These are phyloP conservation scores for Taphrorychus bicolor DNA, from an alignment of 2,888 invertebrate genomes.

Conservation along the genomic window DNA sequence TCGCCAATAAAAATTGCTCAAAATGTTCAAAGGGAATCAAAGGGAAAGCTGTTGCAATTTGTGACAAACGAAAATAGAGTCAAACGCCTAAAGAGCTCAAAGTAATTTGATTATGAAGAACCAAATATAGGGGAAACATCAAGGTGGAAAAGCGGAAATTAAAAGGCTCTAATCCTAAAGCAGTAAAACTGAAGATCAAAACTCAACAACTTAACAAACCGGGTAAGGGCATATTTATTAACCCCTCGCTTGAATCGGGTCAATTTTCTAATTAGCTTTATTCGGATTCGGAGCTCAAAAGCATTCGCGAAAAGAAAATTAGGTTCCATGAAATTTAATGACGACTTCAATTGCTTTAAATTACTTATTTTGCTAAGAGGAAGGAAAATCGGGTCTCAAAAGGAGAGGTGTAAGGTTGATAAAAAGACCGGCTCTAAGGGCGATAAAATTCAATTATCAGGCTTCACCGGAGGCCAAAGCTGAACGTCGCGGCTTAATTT, in stretches of 20 bases:
- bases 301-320: constrained; percentile 6
- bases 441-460: background rate
- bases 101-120: too few relatives aligned
- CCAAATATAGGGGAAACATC: too few relatives aligned
- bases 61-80: too few relatives aligned
- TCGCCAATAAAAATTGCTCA: too few relatives aligned
- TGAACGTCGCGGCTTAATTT: background rate
- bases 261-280: constrained; percentile 11
- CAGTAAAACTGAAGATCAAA: background rate
- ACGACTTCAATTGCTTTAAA: background rate
- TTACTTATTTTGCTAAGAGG: constrained; percentile 2
- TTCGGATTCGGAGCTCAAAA: constrained; percentile 5
- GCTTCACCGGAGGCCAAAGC: background rate
- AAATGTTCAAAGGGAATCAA: too few relatives aligned
- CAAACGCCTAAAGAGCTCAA: too few relatives aligned
- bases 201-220: background rate
- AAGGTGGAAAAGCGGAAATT: too few relatives aligned
- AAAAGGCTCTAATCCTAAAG: too few relatives aligned
- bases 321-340: constrained; percentile 6
- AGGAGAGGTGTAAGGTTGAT: background rate
- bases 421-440: background rate
- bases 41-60: too few relatives aligned
- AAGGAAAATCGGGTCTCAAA: background rate
- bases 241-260: constrained; percentile 6
- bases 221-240: constrained; percentile 4